Evolutionary conservation across 2,113 vertebrate genomes (phyloP), one percentile per base, ranked within the genome.

Genomic region (Columba livia): DNA sequence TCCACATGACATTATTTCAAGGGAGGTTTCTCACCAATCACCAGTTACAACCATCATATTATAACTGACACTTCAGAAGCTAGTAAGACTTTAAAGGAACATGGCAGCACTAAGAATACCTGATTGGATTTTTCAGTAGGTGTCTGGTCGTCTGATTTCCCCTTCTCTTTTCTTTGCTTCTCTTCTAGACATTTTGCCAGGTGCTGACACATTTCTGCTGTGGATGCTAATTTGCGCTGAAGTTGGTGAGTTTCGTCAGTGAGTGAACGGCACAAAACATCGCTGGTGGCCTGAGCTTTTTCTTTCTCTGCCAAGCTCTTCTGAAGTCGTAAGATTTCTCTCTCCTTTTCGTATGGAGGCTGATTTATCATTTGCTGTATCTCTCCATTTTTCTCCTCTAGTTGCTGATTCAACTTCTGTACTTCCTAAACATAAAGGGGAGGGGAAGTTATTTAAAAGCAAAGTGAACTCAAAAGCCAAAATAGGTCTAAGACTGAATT

Each of bases 161-260:
- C 66, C 36, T 85, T 94, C 4, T 88, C 88, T 29, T 79, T 97
- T 10, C 74, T 95, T 86, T 98, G 98, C 38, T 92, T 97, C 24
- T 95, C 98, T 90, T 99, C 98, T 85, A 99, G 97, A 79, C 98
- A 97, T 24, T 71, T 97, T 94, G 98, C 98, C 84, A 99, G 98
- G 24, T 99, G 98, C 91, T 99, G 98, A 88, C 99, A 99, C 98
- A 99, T 99, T 96, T 98, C 98, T 67, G 99, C 98, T 0, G 99
- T 99, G 62, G 98, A 94, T 0, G 98, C 98, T 6, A 99, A 97
- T 16, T 99, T 99, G 51, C 97, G 89, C 29, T 98, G 98, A 28
- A 99, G 98, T 94, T 98, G 98, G 18, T 98, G 98, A 5, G 98
- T 98, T 97, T 99, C 99, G 12, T 98, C 98, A 0, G 97, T 98